Conservation (phyloP, 2,797 vertebrate species). For the Halcyon badia region DNA sequence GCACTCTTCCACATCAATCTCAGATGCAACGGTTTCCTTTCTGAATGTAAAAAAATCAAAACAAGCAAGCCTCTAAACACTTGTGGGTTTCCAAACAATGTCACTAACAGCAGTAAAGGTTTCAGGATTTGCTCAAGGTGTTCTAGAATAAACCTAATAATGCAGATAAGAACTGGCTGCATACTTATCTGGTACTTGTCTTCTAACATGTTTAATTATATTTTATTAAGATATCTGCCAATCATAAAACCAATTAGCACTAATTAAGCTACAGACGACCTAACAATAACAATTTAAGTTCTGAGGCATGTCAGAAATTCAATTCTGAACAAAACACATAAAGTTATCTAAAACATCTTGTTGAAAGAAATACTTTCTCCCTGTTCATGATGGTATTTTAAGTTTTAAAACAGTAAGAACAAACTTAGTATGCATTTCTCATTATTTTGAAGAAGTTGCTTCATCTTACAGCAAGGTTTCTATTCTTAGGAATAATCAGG, state of each 20-base stretch:
- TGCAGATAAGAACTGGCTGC: neutral
- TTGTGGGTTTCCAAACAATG: neutral
- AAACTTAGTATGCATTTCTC: neutral
- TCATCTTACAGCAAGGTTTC: neutral
- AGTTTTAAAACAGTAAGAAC: conserved; percentile 13
- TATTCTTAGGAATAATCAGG: neutral
- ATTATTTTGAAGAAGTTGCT: conserved; percentile 21
- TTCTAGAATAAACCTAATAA: neutral
- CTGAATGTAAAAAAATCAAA: neutral
- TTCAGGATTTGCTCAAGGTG: neutral
- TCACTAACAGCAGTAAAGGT: neutral
- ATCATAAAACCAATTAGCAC: conserved; percentile 75
- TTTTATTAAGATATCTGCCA: conserved; percentile 73
- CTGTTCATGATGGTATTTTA: neutral
- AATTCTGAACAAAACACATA: conserved; percentile 16
- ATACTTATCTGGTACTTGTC: neutral
- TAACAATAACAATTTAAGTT: conserved; percentile 61
- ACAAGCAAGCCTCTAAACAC: neutral
- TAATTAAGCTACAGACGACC: conserved; percentile 71
- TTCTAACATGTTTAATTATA: conserved; percentile 64
- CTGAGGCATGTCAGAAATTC: conserved; percentile 66
- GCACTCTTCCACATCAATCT: neutral
- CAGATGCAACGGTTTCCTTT: neutral
- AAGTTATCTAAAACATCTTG: conserved; percentile 31
- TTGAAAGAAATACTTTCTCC: conserved; percentile 42